phyloP scores from a whole-genome alignment of 37 sponge, comb jelly and placozoan species.

The Mnemiopsis leidyi region DNA sequence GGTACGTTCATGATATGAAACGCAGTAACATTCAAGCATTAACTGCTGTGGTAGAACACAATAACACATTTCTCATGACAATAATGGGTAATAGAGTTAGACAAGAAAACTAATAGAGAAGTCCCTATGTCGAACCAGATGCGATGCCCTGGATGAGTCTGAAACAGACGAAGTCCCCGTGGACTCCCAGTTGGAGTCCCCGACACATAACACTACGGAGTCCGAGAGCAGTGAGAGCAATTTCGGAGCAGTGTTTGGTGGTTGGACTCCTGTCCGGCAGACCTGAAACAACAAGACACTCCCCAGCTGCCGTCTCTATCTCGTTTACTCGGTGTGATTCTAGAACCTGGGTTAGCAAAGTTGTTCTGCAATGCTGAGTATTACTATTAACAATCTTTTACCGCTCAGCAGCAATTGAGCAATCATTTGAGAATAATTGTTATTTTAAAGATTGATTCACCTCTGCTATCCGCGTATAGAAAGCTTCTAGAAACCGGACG shows the following conservation, averaged over 20 bases:
- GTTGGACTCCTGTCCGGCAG: constrained; percentile 49
- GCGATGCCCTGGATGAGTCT: constrained; percentile 64
- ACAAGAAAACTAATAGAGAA: no score
- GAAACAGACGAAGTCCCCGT: constrained; percentile 59
- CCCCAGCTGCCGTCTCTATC: constrained; percentile 61
- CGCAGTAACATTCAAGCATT: no score
- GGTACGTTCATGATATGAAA: no score
- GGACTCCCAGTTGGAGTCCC: constrained; percentile 56
- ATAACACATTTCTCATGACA: no score
- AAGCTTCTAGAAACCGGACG: constrained; percentile 54
- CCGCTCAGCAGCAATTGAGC: background rate
- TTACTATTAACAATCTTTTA: background rate
- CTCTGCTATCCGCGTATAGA: constrained; percentile 57
- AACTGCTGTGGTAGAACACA: no score
- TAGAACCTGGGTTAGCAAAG: background rate
- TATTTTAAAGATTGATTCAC: no score
- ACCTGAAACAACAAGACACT: constrained; percentile 31
- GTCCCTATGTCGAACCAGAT: constrained; percentile 36
- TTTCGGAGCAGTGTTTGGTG: constrained; percentile 60
- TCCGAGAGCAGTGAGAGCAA: constrained; percentile 59
- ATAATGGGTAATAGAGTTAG: no score
- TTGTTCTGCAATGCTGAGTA: background rate
- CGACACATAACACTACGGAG: constrained; percentile 54
- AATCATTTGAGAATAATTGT: no score
- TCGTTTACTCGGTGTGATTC: constrained; percentile 10